phyloP scores from a whole-genome alignment of 2,888 invertebrate species.

The Physocephala rufipes region DNA sequence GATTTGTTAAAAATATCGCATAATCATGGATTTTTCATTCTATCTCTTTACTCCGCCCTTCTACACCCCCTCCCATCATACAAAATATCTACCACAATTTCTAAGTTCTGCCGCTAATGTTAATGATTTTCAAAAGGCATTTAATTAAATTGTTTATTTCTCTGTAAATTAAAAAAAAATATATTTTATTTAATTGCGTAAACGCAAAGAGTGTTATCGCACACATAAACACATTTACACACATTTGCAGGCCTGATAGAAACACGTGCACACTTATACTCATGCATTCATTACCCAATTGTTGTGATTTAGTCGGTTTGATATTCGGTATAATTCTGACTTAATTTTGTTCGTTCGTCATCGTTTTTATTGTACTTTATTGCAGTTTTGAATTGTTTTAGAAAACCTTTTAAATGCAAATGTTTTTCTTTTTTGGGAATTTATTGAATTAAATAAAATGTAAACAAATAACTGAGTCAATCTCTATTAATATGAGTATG shows the following conservation, averaged over 20 bases:
- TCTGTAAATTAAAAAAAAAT: constrained; percentile 13
- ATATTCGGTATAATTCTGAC: background rate
- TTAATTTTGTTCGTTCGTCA: constrained; percentile 4
- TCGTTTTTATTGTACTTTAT: constrained; percentile 39
- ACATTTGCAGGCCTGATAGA: constrained; percentile 8
- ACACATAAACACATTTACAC: constrained; percentile 8
- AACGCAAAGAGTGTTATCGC: background rate
- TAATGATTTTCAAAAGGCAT: constrained; percentile 15
- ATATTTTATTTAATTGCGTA: constrained; percentile 22
- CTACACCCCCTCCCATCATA: background rate
- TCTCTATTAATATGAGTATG: background rate
- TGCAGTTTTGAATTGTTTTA: constrained; percentile 34
- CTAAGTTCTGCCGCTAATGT: background rate
- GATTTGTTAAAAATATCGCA: too few species aligned
- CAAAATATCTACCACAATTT: background rate
- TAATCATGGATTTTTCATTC: background rate
- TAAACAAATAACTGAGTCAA: constrained; percentile 3
- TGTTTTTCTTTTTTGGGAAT: constrained; percentile 23
- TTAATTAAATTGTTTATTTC: constrained; percentile 36
- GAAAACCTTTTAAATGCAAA: constrained; percentile 37
- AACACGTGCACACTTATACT: background rate
- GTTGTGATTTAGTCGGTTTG: background rate
- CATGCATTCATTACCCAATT: background rate
- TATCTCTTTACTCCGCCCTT: background rate
- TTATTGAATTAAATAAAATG: constrained; percentile 38